A percentile compares a stretch with the other conserved stretches of the same genome.
These are phyloP conservation scores for Halesus radiatus DNA, from an alignment of 1,140 invertebrate genomes.

Conservation along the genomic window DNA sequence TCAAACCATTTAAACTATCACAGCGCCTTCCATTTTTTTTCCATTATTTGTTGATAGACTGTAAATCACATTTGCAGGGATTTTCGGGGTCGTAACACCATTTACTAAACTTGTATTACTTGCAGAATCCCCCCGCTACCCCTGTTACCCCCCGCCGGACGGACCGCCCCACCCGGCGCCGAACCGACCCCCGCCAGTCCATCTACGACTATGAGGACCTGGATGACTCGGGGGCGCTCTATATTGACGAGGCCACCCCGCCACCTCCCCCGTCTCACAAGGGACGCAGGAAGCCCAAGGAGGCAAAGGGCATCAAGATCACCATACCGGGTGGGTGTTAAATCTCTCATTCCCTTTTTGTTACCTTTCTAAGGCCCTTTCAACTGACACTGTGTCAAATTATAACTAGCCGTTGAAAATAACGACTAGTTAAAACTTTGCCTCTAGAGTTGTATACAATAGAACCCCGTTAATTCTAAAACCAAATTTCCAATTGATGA, in stretches of 20 bases:
- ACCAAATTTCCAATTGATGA: too few species aligned
- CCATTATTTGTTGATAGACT: too few species aligned
- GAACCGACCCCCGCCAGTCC: slow-evolving; percentile 62
- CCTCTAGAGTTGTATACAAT: too few species aligned
- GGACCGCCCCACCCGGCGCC: slow-evolving; percentile 63
- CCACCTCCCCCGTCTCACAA: neutral
- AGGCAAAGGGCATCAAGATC: slow-evolving; percentile 59
- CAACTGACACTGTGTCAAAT: too few species aligned
- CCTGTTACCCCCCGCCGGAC: slow-evolving; percentile 61
- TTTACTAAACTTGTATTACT: neutral
- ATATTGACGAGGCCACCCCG: slow-evolving; percentile 63
- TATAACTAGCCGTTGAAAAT: too few species aligned
- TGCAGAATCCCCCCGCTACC: neutral
- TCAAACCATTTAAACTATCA: too few species aligned
- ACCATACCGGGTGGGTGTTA: slow-evolving; percentile 59
- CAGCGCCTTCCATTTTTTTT: too few species aligned
- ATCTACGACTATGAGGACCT: slow-evolving; percentile 65
- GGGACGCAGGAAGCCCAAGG: slow-evolving; percentile 13
- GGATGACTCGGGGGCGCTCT: slow-evolving; percentile 64
- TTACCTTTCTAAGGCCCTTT: too few species aligned
- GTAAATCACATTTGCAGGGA: too few species aligned
- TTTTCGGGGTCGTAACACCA: too few species aligned
- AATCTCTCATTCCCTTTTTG: neutral
- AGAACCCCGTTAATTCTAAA: too few species aligned
- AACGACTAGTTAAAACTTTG: too few species aligned